Base-by-base conservation (phyloP, 2,797 vertebrate genomes). In the Bovichtus variegatus region DNA sequence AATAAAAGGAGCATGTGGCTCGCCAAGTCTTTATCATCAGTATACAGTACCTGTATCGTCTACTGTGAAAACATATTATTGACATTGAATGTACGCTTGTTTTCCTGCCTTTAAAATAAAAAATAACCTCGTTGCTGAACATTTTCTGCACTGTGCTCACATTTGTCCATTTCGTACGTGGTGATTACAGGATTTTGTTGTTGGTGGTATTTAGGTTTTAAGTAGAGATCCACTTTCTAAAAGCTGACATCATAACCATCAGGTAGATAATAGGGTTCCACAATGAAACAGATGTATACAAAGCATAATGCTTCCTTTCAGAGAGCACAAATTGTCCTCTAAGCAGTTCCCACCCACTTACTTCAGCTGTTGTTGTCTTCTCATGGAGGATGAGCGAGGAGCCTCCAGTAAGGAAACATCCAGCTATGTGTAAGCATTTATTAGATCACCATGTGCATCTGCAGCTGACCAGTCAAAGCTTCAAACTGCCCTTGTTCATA, bases 41-140 rank as follows among this genome's bases (percentile, higher is more conserved):
- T 41, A 11, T 43, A 25, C 47, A 61, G 16, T 57, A 19, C 3
- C 23, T 23, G 29, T 29, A 18, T 55, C 1, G 6, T 43, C 76
- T 23, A 40, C 40, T 57, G 36, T 55, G 34, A 44, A 49, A 40
- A 50, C 29, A 29, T 41, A 16, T 62, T 23, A 47, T 61, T 60
- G 29, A 61, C 18, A 40, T 6, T 18, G 2, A 50, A 18, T 58
- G 34, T 64, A 10, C 43, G 43, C 31, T 69, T 53, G 19, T 47
- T 34, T 47, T 19, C 12, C 18, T 65, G 38, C 18, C 6, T 53
- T 65, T 31, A 21, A 78, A 81, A 86, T 82, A 64, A 78, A n/a
- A 78, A 31, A 57, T 0, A 55, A 65, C 64, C 4, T 4, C 21
- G 23, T 9, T 9, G 9, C 23, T n/a, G n/a, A 59, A 41, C 3